Base-by-base conservation (phyloP, 2,888 invertebrate species). In the Dioctria linearis region DNA sequence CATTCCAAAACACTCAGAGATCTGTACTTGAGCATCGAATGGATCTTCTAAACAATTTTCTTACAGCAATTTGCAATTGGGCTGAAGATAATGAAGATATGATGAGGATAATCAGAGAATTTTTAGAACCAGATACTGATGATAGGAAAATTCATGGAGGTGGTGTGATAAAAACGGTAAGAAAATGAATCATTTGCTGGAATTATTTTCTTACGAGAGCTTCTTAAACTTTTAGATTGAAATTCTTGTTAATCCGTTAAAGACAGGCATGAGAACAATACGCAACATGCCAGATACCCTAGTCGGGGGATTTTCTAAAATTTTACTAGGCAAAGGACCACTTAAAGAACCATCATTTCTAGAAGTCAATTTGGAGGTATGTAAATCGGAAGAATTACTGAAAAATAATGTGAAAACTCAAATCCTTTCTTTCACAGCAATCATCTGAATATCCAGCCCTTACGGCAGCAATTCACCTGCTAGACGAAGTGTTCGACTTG, bases 1-100 rank as follows among this genome's bases (percentile, higher is more conserved):
- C 97, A 67, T 96, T 98, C 88, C 96, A 97, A 86, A 98, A 98
- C 86, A 95, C 96, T 87, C 96, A 96, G 80, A 90, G 95, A 8
- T 90, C 92, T 2, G 94, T 98, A 40, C 89, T 98, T 79, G 98
- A 98, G 87, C 94, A 93, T 85, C 91, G 98, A 25, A 96, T 96
- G 91, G 90, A 92, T 61, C 93, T 94, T 91, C 86, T 97, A 57
- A 96, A 97, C 86, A 92, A 91, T 82, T 98, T 97, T 89, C 90
- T 98, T 83, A 92, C 93, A 85, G 92, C 92, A 78, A 87, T 97
- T 76, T 91, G 94, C 71, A 91, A 91, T 82, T 91, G 91, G 6
- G 90, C 90, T 13, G 89, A 92, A 39, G 89, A 93, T 80, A 90
- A 91, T 61, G 90, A 90, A 11, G 92, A 91, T 79, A 87, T 93